A percentile compares a stretch with the other conserved stretches of the same genome.
Evolutionary conservation across 2,888 invertebrate genomes (phyloP).

Genomic region (Petrolisthes manimaculis): DNA sequence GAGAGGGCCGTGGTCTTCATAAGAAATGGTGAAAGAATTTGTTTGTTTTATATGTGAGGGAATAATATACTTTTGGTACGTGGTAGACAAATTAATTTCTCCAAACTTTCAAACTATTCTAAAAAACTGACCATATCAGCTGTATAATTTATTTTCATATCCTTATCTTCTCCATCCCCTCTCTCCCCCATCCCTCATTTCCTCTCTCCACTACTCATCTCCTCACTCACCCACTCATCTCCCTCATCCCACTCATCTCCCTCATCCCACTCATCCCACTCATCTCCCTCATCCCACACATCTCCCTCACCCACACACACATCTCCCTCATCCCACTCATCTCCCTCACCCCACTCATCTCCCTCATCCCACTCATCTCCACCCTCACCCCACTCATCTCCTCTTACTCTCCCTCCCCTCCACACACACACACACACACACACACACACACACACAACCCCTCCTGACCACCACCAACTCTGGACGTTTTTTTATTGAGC

Average conservation of each 20-base stretch:
- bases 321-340: not conserved
- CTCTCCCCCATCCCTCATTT: constrained; percentile 7
- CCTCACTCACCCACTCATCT: not conserved
- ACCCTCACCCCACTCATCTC: not conserved
- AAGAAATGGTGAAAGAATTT: too few relatives aligned
- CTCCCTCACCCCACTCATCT: not conserved
- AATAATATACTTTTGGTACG: too few relatives aligned
- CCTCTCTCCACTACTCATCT: not conserved
- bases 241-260: not conserved
- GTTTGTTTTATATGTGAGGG: too few relatives aligned
- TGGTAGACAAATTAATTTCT: too few relatives aligned
- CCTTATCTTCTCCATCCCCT: not conserved
- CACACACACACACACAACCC: not conserved
- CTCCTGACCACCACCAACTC: not conserved
- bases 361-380: not conserved
- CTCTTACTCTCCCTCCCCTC: not conserved
- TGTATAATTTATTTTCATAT: too few relatives aligned
- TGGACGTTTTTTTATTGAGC: not conserved
- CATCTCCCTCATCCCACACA: too few relatives aligned
- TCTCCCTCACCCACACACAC: too few relatives aligned
- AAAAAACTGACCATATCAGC: too few relatives aligned
- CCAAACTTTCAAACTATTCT: too few relatives aligned
- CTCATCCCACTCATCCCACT: not conserved
- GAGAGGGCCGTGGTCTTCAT: too few relatives aligned
- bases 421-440: not conserved